Percentiles rank a stretch among this genome's conserved stretches.
phyloP scores from a whole-genome alignment of 2,113 vertebrate genomes.

The Narcine bancroftii region DNA sequence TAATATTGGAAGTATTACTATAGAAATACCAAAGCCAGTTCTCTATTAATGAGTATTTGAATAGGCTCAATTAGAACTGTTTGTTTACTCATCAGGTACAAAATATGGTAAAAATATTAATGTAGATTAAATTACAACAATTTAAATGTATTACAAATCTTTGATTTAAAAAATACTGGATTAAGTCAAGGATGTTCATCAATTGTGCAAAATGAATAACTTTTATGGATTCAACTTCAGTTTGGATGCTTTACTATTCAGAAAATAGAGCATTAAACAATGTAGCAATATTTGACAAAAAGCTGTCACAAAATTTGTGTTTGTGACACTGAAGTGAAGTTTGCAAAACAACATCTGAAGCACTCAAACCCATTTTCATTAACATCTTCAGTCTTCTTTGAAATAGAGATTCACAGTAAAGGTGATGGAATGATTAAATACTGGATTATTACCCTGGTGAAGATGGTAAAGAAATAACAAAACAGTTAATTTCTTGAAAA shows the following conservation, averaged over 20 bases:
- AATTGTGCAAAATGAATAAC: not conserved
- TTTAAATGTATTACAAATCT: not conserved
- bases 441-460: constrained; percentile 72
- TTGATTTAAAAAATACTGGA: not conserved
- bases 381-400: constrained; percentile 44
- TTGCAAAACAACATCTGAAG: not conserved
- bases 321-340: not conserved
- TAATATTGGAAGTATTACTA: not conserved
- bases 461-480: constrained; percentile 39
- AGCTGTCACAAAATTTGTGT: not conserved
- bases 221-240: not conserved
- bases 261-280: not conserved
- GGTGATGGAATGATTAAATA: constrained; percentile 78
- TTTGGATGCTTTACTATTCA: not conserved
- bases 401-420: constrained; percentile 76
- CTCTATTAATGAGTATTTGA: not conserved
- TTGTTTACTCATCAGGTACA: not conserved
- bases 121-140: not conserved
- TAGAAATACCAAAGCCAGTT: not conserved
- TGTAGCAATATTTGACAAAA: too few species aligned
- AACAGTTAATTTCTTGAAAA: not conserved
- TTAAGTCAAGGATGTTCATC: not conserved
- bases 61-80: not conserved
- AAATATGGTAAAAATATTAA: not conserved
- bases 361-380: not conserved